Evolutionary conservation across 2,113 vertebrate species (phyloP), one percentile per base, ranked within the genome.

Genomic region (Lamprologus sp.): DNA sequence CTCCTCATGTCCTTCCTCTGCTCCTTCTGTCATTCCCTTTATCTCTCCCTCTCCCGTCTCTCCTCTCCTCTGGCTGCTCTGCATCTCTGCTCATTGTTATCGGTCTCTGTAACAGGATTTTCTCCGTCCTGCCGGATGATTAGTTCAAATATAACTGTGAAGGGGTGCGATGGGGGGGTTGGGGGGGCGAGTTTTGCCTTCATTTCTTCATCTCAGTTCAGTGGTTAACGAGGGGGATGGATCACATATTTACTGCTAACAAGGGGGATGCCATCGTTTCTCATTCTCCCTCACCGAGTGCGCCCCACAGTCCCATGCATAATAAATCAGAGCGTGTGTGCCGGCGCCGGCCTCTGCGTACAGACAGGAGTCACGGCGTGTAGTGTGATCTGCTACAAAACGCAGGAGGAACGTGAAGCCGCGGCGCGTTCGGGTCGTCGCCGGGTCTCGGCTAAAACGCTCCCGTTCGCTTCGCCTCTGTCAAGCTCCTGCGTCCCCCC

Each of bases 211-310:
- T 92, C 84, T 90, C 53, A 80, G 88, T 91, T 91, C 89, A 83
- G 88, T 9, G 63, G 86, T 90, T 93, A 93, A 93, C 79, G 54
- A 94, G 81, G 70, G 81, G 87, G 87, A 88, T 54, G 91, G 84
- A 91, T 94, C 83, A 45, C 84, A 82, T 94, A 91, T 92, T 94
- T 94, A 90, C 86, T 91, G 93, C 85, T 94, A 93, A 91, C 90
- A 91, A 91, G 89, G 70, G 85, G 84, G 89, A 92, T 84, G 94
- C 84, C 85, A 83, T 87, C 47, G 54, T 89, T 89, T 87, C 81
- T 91, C 73, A 90, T 88, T 81, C 88, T 88, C 85, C 33, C 81
- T 85, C 88, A 89, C 65, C 87, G 79, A 87, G 73, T 84, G 92
- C 53, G 51, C 88, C 91, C 82, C 84, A 83, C 87, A 86, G 85